Evolutionary conservation across 2,113 vertebrate genomes (phyloP).

Genomic region (Pipra filicauda): DNA sequence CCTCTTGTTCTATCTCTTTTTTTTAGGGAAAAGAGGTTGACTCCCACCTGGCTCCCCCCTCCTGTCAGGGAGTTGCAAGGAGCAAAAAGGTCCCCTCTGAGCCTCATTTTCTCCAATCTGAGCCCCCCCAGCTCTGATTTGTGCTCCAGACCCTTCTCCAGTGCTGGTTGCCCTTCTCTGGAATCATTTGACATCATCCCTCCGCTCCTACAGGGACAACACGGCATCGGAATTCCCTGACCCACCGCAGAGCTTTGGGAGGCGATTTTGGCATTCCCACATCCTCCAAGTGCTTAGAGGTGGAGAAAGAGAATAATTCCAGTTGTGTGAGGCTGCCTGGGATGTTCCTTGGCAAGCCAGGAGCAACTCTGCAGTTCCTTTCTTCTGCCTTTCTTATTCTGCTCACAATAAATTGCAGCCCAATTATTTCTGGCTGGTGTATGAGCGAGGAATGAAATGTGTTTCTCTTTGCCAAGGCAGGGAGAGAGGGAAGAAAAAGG

Average conservation of each 20-base stretch:
- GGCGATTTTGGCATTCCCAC: neutral
- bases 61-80: neutral
- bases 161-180: neutral
- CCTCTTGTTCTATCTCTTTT: neutral
- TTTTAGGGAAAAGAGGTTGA: neutral
- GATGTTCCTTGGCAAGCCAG: neutral
- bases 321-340: neutral
- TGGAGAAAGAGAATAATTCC: neutral
- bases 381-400: neutral
- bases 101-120: neutral
- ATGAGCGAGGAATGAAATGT: neutral
- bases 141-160: neutral
- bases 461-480: neutral
- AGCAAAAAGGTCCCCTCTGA: neutral
- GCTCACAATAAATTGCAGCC: neutral
- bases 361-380: neutral
- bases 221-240: rapidly evolving
- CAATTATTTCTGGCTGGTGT: neutral
- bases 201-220: neutral
- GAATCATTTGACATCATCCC: neutral
- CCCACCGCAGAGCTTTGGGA: neutral
- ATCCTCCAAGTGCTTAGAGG: neutral
- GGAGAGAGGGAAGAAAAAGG: neutral
- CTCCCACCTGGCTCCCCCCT: too few relatives aligned
- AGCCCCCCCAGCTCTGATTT: neutral